Evolutionary conservation across 2,113 vertebrate species (phyloP), one percentile per base, ranked within the genome.

Genomic region (Thermophis baileyi): DNA sequence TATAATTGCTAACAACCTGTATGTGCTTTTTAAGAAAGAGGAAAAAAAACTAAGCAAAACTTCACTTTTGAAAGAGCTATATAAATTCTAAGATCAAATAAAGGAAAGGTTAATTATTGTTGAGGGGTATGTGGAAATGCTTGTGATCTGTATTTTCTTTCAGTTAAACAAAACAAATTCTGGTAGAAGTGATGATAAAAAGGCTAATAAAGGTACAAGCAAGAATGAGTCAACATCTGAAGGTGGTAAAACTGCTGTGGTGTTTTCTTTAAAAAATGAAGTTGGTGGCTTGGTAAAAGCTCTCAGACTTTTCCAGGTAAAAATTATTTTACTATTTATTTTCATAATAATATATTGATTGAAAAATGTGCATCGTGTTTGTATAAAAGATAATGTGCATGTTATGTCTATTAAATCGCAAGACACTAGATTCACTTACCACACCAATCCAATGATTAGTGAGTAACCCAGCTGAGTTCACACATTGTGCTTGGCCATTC

Each of bases 221-320:
- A 97, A 96, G 93, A 93, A 91, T 12, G 98, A 98, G 89, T 89
- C 96, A n/a, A 86, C 92, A 85, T 53, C 95, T 2, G 98, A 99
- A 94, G 95, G 96, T 25, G 98, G 98, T 96, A 98, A 98, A 97
- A 98, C 98, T 0, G 98, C 99, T 0, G 98, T 99, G 74, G 98
- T 99, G 10, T 99, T 99, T 96, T 98, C 99, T 69, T 95, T 99
- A 97, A 99, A 99, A 97, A 99, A 99, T 6, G 99, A 99, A 98
- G 98, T 99, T 27, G 99, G 99, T 25, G 98, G 98, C 94, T 94
- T 99, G 96, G 98, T 99, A 85, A 98, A 98, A 97, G 98, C 98
- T 14, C 98, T 99, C 92, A 96, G 98, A 30, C 97, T 99, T 25
- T 99, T 99, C 94, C 99, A 99, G 99, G 99, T 99, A 96, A 97